Percentiles rank a stretch among this genome's conserved stretches.
These are phyloP conservation scores for Zosterops hypoxanthus DNA, from an alignment of 2,113 vertebrate genomes.

Conservation along the genomic window DNA sequence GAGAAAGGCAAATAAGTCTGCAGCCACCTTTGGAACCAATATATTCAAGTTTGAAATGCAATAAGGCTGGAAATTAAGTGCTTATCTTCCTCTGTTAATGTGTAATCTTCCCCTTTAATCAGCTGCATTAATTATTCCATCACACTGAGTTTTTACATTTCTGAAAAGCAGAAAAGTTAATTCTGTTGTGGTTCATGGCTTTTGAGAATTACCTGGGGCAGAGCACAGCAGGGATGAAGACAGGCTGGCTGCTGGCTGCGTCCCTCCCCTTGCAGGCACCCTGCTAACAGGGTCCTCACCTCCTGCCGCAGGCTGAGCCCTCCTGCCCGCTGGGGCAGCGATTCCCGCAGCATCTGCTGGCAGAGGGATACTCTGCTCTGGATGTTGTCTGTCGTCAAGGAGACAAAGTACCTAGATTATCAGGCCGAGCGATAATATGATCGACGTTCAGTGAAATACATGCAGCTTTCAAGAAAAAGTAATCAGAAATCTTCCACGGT, in stretches of 20 bases:
- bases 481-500: neutral
- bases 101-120: constrained; percentile 14
- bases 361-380: neutral
- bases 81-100: constrained; percentile 40
- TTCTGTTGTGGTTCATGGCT: neutral
- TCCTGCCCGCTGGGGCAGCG: rapidly evolving
- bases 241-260: neutral
- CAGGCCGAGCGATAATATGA: neutral
- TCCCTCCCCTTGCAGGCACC: neutral
- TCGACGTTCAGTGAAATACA: neutral
- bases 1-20: neutral
- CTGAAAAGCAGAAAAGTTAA: neutral
- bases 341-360: neutral
- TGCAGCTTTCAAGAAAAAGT: constrained; percentile 12
- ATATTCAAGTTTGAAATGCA: constrained; percentile 19
- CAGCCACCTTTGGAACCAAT: neutral
- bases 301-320: neutral
- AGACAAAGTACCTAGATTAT: constrained; percentile 34
- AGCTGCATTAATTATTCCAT: constrained; percentile 10
- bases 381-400: constrained; percentile 55
- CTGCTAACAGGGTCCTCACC: neutral
- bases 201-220: neutral
- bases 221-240: neutral
- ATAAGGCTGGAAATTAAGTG: neutral
- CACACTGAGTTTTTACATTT: neutral